Evolutionary conservation across 2,113 vertebrate genomes (phyloP), one percentile per base, ranked within the genome.

Genomic region (Chascanopsetta lugubris): DNA sequence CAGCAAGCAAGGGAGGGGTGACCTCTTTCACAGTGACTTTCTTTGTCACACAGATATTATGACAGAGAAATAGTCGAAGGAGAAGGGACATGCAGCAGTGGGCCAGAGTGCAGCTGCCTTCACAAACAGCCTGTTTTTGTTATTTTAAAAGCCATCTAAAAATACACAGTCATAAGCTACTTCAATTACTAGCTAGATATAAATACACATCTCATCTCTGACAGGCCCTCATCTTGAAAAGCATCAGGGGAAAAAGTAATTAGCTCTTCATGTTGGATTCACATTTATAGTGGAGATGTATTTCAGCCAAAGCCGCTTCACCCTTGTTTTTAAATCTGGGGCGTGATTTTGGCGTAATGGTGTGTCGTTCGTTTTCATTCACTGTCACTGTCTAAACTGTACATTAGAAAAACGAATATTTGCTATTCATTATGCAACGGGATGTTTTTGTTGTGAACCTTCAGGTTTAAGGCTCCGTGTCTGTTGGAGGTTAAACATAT

Each of bases 101-200:
- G 18, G 42, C 54, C 34, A 65, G 47, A 77, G 62, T 74, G 18
- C n/a, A 29, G 47, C 4, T 2, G 42, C 62, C 60, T 54, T 61
- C 62, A 59, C 58, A 82, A 77, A 85, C 70, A 64, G 77, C 8
- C 32, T 49, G 43, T 76, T 73, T 83, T 74, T 77, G 66, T 76
- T 65, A 67, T 84, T 83, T 32, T 74, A 49, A 73, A 84, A 74
- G 58, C n/a, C 59, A 12, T 3, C 79, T 84, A 84, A 85, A 87
- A 87, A 88, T 87, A 86, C 15, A 36, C 69, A 13, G 34, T 75
- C 54, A 69, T 22, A 51, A 68, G 65, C 29, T 48, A 75, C 81
- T 82, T 86, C 75, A 80, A 63, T 79, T 75, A 62, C 65, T 49
- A 42, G 61, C 72, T 85, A 85, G 83, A 85, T 80, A 88, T 85